Conservation (phyloP, 2,113 vertebrate species). For the Aepyceros melampus region DNA sequence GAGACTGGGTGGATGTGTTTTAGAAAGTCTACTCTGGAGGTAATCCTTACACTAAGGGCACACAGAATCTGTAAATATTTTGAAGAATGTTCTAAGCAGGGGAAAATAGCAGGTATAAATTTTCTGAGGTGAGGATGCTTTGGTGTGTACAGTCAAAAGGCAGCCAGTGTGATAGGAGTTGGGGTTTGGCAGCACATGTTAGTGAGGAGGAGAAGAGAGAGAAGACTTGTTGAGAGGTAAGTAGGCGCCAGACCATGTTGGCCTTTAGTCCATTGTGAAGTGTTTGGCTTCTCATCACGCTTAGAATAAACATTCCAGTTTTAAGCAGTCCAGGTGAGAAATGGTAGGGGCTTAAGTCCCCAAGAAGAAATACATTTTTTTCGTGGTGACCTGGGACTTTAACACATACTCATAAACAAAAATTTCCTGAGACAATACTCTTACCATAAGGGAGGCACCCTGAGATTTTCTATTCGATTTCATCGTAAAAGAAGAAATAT, state of each 20-base stretch:
- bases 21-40: neutral
- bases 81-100: neutral
- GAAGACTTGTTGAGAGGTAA: neutral
- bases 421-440: neutral
- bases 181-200: too few relatives aligned
- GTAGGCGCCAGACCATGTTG: rapidly evolving
- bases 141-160: neutral
- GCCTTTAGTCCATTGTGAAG: too few relatives aligned
- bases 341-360: neutral
- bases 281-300: neutral
- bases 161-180: neutral
- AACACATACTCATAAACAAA: neutral
- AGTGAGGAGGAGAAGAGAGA: neutral
- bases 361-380: neutral
- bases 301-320: neutral
- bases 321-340: neutral
- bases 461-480: neutral
- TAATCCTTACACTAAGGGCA: neutral
- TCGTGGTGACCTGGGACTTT: neutral
- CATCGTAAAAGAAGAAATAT: neutral
- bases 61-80: neutral
- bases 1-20: neutral
- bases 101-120: neutral
- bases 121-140: neutral
- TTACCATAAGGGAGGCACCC: neutral